Evolutionary conservation across 2,888 invertebrate genomes (phyloP).

Genomic region (Eledone cirrhosa): DNA sequence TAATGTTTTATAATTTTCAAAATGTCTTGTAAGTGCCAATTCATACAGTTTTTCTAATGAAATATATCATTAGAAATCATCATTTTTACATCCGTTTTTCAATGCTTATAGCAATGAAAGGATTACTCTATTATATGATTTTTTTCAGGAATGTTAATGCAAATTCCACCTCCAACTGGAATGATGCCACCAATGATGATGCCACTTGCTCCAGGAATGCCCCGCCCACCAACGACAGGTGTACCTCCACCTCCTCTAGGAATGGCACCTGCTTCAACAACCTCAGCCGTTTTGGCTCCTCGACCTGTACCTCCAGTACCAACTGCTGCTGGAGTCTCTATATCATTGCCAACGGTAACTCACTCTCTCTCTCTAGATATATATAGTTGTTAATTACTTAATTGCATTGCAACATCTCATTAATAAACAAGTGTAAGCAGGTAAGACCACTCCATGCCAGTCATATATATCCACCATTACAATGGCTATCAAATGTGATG

Average conservation of each 20-base stretch:
- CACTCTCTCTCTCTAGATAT: background rate
- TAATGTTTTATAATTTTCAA: too few species aligned
- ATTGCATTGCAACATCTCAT: too few species aligned
- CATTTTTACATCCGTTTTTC: too few species aligned
- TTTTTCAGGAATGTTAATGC: constrained; percentile 39
- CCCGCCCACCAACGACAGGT: constrained; percentile 10
- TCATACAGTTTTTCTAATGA: too few species aligned
- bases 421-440: too few species aligned
- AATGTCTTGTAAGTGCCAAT: too few species aligned
- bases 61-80: too few species aligned
- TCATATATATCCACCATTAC: too few species aligned
- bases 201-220: constrained; percentile 39
- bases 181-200: constrained; percentile 51
- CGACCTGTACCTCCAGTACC: constrained; percentile 21
- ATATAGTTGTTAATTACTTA: background rate
- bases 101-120: too few species aligned
- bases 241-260: constrained; percentile 29
- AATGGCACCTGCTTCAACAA: constrained; percentile 18
- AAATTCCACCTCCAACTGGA: constrained; percentile 41
- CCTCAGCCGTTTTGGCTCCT: constrained; percentile 10
- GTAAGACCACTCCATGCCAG: too few species aligned
- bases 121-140: too few species aligned
- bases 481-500: too few species aligned
- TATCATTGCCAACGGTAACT: constrained; percentile 9
- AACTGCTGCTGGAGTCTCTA: background rate